Percentiles rank a stretch among this genome's conserved stretches.
phyloP scores from a whole-genome alignment of 2,113 vertebrate genomes.

The Phodopus roborovskii region DNA sequence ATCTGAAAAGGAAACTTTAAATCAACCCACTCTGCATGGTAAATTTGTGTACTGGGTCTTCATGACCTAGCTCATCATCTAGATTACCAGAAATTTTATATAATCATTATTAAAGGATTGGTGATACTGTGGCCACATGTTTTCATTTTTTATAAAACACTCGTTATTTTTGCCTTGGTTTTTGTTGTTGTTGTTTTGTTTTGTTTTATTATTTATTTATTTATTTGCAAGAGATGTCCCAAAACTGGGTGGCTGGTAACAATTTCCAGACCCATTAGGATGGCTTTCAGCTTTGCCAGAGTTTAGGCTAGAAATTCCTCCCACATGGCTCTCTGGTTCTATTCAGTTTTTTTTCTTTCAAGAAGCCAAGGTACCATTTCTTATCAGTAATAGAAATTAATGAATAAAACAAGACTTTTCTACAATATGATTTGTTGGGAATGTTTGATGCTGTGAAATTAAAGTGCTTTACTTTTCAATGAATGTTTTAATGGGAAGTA shows the following conservation, averaged over 20 bases:
- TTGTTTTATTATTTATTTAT: no score
- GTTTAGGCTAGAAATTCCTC: neutral
- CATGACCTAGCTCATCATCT: constrained; percentile 60
- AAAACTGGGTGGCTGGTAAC: neutral
- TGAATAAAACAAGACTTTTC: constrained; percentile 16
- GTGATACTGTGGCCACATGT: constrained; percentile 5
- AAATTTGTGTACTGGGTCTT: constrained; percentile 66
- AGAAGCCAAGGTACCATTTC: neutral
- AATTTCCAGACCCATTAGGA: constrained; percentile 31
- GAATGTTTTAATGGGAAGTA: constrained; percentile 38
- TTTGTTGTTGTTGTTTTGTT: no score
- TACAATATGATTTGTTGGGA: neutral
- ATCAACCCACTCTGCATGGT: constrained; percentile 63
- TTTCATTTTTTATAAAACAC: constrained; percentile 64
- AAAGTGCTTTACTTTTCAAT: neutral
- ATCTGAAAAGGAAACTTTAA: constrained; percentile 80
- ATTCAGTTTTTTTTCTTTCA: neutral
- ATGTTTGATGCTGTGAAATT: constrained; percentile 32
- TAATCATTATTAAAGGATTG: constrained; percentile 70
- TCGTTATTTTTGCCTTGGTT: constrained; percentile 40
- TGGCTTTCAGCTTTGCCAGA: neutral
- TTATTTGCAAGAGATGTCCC: neutral
- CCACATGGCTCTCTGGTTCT: neutral
- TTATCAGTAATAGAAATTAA: constrained; percentile 30
- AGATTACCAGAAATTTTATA: constrained; percentile 60